Percentiles rank a stretch among this genome's conserved stretches.
Conservation (phyloP, 1,140 invertebrate genomes). For the Lucilia sericata region DNA sequence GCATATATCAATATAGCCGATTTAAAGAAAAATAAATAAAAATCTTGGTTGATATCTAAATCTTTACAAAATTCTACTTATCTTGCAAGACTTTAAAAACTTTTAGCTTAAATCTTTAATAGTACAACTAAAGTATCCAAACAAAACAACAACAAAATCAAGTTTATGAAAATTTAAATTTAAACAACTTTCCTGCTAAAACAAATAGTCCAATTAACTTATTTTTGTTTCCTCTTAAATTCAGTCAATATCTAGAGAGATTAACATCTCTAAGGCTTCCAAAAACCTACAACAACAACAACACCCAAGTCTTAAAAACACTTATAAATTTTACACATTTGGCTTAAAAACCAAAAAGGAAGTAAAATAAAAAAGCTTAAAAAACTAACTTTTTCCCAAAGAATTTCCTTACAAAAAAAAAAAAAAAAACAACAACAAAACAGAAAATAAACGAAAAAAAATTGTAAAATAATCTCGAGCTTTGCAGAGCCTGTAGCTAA, state of each 20-base stretch:
- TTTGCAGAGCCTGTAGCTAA: neutral
- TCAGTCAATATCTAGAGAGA: neutral
- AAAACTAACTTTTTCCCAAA: neutral
- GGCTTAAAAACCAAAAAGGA: neutral
- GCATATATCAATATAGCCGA: too few species aligned
- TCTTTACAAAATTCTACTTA: too few species aligned
- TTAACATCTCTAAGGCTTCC: neutral
- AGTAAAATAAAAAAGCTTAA: neutral
- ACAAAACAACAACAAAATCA: too few species aligned
- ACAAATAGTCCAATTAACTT: neutral
- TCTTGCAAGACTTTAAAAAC: too few species aligned
- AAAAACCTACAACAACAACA: neutral
- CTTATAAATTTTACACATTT: constrained; percentile 20
- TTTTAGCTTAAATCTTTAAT: too few species aligned
- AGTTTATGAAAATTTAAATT: too few species aligned
- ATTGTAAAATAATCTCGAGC: neutral
- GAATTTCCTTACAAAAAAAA: neutral
- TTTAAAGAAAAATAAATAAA: too few species aligned
- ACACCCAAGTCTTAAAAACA: neutral
- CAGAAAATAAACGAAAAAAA: neutral
- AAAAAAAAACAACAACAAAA: neutral
- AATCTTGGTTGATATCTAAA: too few species aligned
- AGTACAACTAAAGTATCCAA: too few species aligned
- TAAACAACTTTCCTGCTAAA: too few species aligned
- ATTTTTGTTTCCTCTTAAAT: neutral